Evolutionary conservation across 2,888 invertebrate genomes (phyloP).

Genomic region (Clepsis dumicolana): DNA sequence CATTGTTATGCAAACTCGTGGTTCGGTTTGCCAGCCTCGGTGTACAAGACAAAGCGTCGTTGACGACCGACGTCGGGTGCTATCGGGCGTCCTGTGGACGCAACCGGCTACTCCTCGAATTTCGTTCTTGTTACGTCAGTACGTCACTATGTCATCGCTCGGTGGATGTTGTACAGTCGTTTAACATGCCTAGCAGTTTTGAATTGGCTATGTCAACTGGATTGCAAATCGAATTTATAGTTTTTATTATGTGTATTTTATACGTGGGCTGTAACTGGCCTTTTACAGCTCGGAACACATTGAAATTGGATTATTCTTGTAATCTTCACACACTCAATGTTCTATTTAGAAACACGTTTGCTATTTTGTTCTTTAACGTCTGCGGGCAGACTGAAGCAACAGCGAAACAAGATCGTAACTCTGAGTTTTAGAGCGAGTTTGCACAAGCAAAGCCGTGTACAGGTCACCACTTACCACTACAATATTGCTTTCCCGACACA

Average conservation of each 20-base stretch:
- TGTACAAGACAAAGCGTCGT: constrained; percentile 82
- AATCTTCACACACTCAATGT: too few species aligned
- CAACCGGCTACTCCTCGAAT: constrained; percentile 61
- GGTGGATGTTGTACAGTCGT: constrained; percentile 37
- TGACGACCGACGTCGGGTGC: constrained; percentile 78
- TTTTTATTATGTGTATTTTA: constrained; percentile 20
- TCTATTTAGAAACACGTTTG: too few species aligned
- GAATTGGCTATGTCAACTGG: constrained; percentile 37
- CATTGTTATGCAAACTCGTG: constrained; percentile 83
- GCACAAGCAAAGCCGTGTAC: not conserved
- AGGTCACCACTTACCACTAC: not conserved
- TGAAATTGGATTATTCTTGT: not conserved
- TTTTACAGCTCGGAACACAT: not conserved
- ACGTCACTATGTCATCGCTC: constrained; percentile 48
- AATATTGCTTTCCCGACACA: not conserved
- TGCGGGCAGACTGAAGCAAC: not conserved
- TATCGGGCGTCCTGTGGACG: constrained; percentile 73
- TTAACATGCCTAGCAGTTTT: constrained; percentile 40
- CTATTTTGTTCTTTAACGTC: too few species aligned
- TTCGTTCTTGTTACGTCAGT: constrained; percentile 58
- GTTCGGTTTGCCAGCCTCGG: constrained; percentile 78
- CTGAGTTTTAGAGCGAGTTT: not conserved
- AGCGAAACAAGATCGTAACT: not conserved
- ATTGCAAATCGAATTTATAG: constrained; percentile 22
- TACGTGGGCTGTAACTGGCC: not conserved